Evolutionary conservation across 2,888 invertebrate genomes (phyloP).

Genomic region (Ennomos fuscantarius): DNA sequence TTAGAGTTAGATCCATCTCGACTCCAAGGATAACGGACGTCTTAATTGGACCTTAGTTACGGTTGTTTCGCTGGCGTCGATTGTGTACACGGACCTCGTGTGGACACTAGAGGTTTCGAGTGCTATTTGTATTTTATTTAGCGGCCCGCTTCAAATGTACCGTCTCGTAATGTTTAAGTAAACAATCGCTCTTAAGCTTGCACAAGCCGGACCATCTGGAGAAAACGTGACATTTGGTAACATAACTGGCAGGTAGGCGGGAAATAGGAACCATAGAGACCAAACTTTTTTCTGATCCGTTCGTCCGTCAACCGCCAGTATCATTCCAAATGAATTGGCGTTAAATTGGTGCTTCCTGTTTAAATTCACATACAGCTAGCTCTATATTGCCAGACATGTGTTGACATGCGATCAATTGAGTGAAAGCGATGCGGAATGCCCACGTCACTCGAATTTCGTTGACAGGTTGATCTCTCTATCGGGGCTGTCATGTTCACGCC

Average conservation of each 20-base stretch:
- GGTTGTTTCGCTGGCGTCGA: conserved; percentile 71
- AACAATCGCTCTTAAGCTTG: conserved; percentile 77
- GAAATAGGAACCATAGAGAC: conserved; percentile 55
- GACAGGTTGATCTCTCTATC: conserved; percentile 65
- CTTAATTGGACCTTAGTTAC: conserved; percentile 78
- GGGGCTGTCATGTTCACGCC: conserved; percentile 57
- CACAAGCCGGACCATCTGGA: conserved; percentile 82
- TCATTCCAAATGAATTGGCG: conserved; percentile 80
- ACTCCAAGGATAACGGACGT: conserved; percentile 77
- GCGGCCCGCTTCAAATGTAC: conserved; percentile 83
- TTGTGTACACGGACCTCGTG: conserved; percentile 69
- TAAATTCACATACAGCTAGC: conserved; percentile 72
- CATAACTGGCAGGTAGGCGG: conserved; percentile 61
- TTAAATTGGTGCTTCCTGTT: conserved; percentile 83
- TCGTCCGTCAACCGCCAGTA: conserved; percentile 69
- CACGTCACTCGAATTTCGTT: conserved; percentile 68
- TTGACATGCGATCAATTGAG: conserved; percentile 80
- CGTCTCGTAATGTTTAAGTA: conserved; percentile 83
- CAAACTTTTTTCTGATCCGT: conserved; percentile 66
- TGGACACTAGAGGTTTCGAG: conserved; percentile 72
- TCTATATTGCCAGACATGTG: conserved; percentile 72
- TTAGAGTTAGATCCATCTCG: conserved; percentile 57
- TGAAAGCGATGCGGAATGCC: conserved; percentile 71
- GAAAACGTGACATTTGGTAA: conserved; percentile 78
- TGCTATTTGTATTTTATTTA: conserved; percentile 82